phyloP scores from a whole-genome alignment of 2,797 vertebrate genomes.

The Trichosurus vulpecula region DNA sequence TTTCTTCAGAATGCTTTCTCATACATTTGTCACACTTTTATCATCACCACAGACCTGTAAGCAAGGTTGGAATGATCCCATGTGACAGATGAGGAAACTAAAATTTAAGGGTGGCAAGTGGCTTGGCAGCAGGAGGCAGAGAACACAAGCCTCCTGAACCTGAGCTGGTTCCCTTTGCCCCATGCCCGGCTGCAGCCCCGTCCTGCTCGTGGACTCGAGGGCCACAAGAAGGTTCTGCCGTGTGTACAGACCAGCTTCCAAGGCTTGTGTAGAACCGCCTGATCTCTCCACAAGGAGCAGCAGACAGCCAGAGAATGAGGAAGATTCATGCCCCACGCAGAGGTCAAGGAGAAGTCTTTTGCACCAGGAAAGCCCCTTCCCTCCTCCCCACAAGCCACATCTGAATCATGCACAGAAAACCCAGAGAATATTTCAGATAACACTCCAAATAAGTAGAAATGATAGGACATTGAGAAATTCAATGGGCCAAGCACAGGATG shows the following conservation, averaged over 20 bases:
- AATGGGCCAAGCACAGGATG: not conserved
- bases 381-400: not conserved
- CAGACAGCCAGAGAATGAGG: not conserved
- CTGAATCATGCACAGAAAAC: not conserved
- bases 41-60: not conserved
- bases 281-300: not conserved
- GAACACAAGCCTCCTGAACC: not conserved
- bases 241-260: not conserved
- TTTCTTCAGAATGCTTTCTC: slow-evolving; percentile 21
- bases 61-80: not conserved
- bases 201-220: not conserved
- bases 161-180: not conserved
- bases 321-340: not conserved
- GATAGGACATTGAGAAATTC: not conserved
- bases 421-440: not conserved
- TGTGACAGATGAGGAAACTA: not conserved
- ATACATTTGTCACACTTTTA: not conserved
- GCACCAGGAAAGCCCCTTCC: not conserved
- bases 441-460: not conserved
- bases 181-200: not conserved
- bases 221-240: not conserved
- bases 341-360: not conserved
- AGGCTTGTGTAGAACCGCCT: not conserved
- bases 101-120: not conserved
- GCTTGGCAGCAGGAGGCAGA: not conserved